Conservation (phyloP, 1,140 invertebrate species). For the Dendrolimus punctatus region DNA sequence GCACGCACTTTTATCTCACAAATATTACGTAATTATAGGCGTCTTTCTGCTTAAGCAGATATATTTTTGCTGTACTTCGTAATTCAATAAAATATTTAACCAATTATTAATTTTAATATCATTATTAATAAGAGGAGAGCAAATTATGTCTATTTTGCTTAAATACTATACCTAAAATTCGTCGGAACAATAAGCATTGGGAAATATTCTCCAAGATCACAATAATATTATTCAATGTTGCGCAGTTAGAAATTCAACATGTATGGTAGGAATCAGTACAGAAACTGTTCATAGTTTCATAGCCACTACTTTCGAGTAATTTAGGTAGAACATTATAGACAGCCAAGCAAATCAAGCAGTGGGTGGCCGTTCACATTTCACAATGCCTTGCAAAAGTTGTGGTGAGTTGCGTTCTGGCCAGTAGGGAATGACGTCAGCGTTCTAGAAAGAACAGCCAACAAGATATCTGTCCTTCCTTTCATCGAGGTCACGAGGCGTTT, state of each 20-base stretch:
- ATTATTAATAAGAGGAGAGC: constrained; percentile 4
- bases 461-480: constrained; percentile 58
- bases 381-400: constrained; percentile 46
- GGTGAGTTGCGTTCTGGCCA: constrained; percentile 49
- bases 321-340: constrained; percentile 34
- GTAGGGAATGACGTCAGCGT: constrained; percentile 64
- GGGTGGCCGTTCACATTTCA: constrained; percentile 70
- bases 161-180: constrained; percentile 69
- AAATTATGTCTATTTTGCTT: constrained; percentile 27
- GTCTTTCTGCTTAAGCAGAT: too few species aligned
- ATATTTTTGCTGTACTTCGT: too few species aligned
- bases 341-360: constrained; percentile 53
- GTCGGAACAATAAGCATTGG: constrained; percentile 63
- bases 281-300: constrained; percentile 64
- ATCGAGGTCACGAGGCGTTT: constrained; percentile 59
- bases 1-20: too few species aligned
- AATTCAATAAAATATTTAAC: too few species aligned
- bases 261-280: constrained; percentile 58
- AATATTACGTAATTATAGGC: too few species aligned
- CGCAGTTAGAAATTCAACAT: constrained; percentile 58
- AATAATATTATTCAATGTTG: constrained; percentile 37
- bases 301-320: constrained; percentile 65
- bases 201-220: constrained; percentile 56
- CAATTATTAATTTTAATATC: neutral
- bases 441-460: constrained; percentile 47